phyloP scores from a whole-genome alignment of 2,113 vertebrate species.

The Oryzias melastigma region DNA sequence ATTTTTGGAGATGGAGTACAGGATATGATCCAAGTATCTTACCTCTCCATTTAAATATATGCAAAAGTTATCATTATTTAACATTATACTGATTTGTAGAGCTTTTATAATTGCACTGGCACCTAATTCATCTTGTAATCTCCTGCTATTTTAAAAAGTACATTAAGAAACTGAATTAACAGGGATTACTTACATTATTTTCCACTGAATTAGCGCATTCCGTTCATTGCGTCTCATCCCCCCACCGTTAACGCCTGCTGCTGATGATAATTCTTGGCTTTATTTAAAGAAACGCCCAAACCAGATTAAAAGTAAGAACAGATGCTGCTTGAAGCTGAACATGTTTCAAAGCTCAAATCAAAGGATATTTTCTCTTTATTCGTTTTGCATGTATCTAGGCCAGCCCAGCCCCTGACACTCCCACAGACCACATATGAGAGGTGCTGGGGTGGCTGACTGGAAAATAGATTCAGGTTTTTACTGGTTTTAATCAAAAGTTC shows the following conservation, averaged over 20 bases:
- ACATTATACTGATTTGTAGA: conserved; percentile 10
- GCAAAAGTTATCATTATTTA: conserved; percentile 40
- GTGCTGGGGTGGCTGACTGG: conserved; percentile 57
- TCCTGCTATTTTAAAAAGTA: conserved; percentile 6
- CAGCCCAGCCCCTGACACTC: conserved; percentile 68
- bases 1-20: conserved; percentile 38
- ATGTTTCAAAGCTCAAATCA: conserved; percentile 69
- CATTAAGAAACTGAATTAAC: conserved; percentile 38
- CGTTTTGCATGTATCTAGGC: conserved; percentile 73
- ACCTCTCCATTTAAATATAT: conserved; percentile 26
- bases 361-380: conserved; percentile 69
- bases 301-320: conserved; percentile 73
- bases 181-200: conserved; percentile 51
- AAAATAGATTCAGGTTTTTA: conserved; percentile 62
- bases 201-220: conserved; percentile 34
- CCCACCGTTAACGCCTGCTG: conserved; percentile 43
- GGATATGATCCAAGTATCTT: conserved; percentile 32
- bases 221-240: conserved; percentile 41
- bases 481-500: conserved; percentile 49
- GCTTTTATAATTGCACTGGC: conserved; percentile 1
- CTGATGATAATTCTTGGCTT: conserved; percentile 53
- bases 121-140: conserved; percentile 4
- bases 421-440: conserved; percentile 68
- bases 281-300: conserved; percentile 65
- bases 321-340: conserved; percentile 66